Percentiles rank a stretch among this genome's conserved stretches.
These are phyloP conservation scores for Trichomalopsis sarcophagae DNA, from an alignment of 1,140 invertebrate species.

Conservation along the genomic window DNA sequence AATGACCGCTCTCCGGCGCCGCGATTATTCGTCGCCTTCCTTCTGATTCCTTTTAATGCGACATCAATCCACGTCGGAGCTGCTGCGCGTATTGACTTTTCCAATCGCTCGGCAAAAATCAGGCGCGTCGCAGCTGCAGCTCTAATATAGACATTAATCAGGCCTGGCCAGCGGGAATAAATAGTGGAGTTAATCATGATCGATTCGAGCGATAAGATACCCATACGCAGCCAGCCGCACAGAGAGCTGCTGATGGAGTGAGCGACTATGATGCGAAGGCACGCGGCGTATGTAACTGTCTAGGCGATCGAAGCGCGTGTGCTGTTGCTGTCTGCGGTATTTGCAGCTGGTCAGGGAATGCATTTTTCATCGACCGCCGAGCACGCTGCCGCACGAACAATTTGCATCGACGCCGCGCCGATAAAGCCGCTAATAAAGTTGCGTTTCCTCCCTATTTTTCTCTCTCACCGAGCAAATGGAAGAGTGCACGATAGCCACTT, in stretches of 20 bases:
- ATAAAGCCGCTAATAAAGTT: conserved; percentile 39
- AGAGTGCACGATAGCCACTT: neutral
- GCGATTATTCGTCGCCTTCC: neutral
- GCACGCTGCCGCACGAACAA: neutral
- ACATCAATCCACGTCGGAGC: too few relatives aligned
- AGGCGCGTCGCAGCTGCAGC: too few relatives aligned
- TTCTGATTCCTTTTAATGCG: too few relatives aligned
- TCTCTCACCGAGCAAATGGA: neutral
- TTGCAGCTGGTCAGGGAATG: neutral
- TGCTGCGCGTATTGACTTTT: too few relatives aligned
- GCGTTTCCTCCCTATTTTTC: conserved; percentile 11
- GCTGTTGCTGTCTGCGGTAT: neutral
- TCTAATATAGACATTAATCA: conserved; percentile 37
- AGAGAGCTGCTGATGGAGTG: neutral
- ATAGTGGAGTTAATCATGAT: conserved; percentile 21
- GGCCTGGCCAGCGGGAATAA: neutral
- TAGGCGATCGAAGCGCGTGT: conserved; percentile 26
- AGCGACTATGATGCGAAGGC: conserved; percentile 9
- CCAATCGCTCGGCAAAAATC: conserved; percentile 1
- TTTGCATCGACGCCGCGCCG: conserved; percentile 28
- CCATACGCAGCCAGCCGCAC: too few relatives aligned
- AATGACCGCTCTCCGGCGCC: conserved; percentile 36
- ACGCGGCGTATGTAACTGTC: conserved; percentile 24
- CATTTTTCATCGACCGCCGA: conserved; percentile 7
- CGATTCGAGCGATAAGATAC: conserved; percentile 13